Conservation (phyloP, 2,888 invertebrate genomes). For the Heliconius ethilla region DNA sequence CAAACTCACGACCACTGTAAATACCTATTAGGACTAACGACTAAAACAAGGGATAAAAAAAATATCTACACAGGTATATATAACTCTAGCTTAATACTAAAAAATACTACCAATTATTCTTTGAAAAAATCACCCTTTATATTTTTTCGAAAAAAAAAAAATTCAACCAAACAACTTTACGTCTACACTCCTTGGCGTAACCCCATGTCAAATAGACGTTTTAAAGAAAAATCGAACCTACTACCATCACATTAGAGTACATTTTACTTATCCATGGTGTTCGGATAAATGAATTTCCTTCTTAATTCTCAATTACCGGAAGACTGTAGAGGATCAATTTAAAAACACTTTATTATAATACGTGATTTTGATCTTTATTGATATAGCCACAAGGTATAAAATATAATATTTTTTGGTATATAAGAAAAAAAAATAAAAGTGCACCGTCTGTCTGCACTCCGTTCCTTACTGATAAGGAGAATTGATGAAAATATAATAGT, state of each 20-base stretch:
- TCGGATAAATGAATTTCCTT: constrained; percentile 52
- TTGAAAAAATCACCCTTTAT: constrained; percentile 2
- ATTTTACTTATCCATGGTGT: constrained; percentile 5
- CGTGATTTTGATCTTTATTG: constrained; percentile 25
- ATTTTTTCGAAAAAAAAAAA: constrained; percentile 1
- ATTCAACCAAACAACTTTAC: constrained; percentile 16
- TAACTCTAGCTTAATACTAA: neutral
- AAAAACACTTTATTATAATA: constrained; percentile 35
- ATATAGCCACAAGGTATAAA: neutral
- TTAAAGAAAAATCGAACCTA: constrained; percentile 13
- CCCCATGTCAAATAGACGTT: neutral
- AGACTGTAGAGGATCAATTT: constrained; percentile 50
- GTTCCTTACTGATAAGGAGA: constrained; percentile 8
- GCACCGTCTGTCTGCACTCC: constrained; percentile 21
- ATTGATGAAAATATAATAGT: neutral
- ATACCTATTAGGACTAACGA: no score
- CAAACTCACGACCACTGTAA: no score
- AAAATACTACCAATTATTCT: neutral
- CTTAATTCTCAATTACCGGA: constrained; percentile 58
- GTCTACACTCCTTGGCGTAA: constrained; percentile 8
- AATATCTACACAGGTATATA: neutral
- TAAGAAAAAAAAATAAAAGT: constrained; percentile 3
- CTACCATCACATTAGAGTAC: neutral
- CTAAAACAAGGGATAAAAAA: no score
- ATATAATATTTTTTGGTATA: neutral